These are phyloP conservation scores for Masticophis lateralis DNA, from an alignment of 2,797 vertebrate species.

Conservation along the genomic window DNA sequence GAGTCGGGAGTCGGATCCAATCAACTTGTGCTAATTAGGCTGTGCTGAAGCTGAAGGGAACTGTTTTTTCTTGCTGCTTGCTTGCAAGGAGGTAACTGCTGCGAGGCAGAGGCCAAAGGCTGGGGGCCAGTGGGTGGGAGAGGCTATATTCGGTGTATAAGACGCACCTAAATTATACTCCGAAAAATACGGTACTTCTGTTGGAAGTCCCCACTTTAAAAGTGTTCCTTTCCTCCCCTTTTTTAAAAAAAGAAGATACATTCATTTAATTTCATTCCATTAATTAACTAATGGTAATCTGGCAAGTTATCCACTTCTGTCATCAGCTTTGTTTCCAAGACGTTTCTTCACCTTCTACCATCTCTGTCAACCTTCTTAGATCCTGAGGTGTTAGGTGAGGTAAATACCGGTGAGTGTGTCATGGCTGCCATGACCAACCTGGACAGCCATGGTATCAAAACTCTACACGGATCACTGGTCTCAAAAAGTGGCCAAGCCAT, in stretches of 20 bases:
- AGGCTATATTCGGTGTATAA: too few species aligned
- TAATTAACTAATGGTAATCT: not conserved
- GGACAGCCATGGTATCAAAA: not conserved
- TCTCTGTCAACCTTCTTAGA: not conserved
- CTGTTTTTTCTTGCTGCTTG: too few species aligned
- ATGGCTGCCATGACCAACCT: not conserved
- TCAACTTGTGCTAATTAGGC: too few species aligned
- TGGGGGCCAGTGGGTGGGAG: too few species aligned
- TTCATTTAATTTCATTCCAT: not conserved
- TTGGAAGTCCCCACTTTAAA: not conserved
- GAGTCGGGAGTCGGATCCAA: too few species aligned
- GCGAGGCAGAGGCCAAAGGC: too few species aligned
- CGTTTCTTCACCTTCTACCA: not conserved
- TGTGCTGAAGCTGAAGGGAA: too few species aligned
- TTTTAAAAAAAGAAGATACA: not conserved
- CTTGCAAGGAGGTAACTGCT: too few species aligned
- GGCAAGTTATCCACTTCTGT: not conserved
- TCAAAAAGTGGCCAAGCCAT: not conserved
- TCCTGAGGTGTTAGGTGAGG: not conserved
- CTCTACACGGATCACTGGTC: not conserved
- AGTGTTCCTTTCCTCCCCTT: not conserved
- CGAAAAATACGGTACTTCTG: not conserved
- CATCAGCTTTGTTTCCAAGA: not conserved
- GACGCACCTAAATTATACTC: too few species aligned
- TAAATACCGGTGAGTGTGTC: not conserved